Base-by-base conservation (phyloP, 30 jellyfish, hydroid and myxozoan genomes). In the Catostylus mosaicus region DNA sequence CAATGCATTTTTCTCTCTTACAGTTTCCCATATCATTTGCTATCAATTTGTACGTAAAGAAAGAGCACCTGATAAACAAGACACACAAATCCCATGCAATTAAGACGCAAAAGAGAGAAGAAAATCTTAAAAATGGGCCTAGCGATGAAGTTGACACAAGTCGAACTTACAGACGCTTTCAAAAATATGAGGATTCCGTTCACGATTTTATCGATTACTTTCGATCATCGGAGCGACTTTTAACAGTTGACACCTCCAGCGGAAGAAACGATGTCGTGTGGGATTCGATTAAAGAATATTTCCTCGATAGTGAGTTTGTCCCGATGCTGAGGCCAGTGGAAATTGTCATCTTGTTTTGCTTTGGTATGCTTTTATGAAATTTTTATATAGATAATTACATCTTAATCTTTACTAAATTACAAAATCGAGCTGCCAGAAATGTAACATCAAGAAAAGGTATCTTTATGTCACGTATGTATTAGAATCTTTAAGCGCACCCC, bases 81-180 rank as follows among this genome's bases (percentile, higher is more conserved):
- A 85, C 91, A 23, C 92, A 92, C 82, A 95, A 80, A 63, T 75
- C 95, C 0, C 98, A 92, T 48, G 98, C 96, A 19, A 32, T 86
- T 0, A 92, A 86, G 50, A 79, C 95, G 1, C 88, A 96, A 22
- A 64, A 36, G 36, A 59, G 78, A 32, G 88, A 59, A 22, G 67
- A 27, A 3, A 57, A 65, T 35, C 30, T 36, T 22, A 68, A 73
- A 30, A 74, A 72, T 31, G 89, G 93, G 59, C 79, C 89, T 5
- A 78, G 97, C 59, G 98, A 92, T 60, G 98, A 92, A 86, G 85
- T 92, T 61, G 98, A 92, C 91, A 92, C 98, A n/a, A 77, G 97
- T 47, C 80, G 96, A 26, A 92, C 98, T 1, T 82, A 72, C 29
- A 85, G 89, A 47, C 52, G 98, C 38, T 92, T 85, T 67, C 78